phyloP scores from a whole-genome alignment of 1,140 invertebrate species.

The Trichomalopsis sarcophagae region DNA sequence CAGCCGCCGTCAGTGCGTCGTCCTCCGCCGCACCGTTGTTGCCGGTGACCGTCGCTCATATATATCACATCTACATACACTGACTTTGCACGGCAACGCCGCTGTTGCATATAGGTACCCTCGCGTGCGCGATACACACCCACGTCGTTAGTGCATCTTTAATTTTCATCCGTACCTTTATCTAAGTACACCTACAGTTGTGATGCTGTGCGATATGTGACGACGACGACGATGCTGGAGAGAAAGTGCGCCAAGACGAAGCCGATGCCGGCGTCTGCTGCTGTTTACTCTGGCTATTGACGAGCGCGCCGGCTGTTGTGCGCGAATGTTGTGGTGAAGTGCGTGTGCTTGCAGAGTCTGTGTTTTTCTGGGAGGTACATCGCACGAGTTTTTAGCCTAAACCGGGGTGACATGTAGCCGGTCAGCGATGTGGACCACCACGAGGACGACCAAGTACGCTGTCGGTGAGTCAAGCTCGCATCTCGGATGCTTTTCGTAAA shows the following conservation, averaged over 20 bases:
- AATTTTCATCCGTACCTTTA: no score
- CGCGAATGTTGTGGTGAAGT: slow-evolving; percentile 29
- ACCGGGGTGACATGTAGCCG: slow-evolving; percentile 56
- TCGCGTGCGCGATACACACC: neutral
- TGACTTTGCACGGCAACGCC: slow-evolving; percentile 2
- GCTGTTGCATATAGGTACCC: neutral
- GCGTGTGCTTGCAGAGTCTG: neutral
- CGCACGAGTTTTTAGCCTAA: neutral
- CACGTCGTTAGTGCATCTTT: neutral
- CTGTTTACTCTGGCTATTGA: neutral
- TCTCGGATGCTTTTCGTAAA: neutral
- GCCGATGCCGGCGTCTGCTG: neutral
- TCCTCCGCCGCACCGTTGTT: slow-evolving; percentile 51
- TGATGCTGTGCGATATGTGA: neutral
- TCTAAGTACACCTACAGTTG: no score
- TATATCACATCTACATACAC: neutral
- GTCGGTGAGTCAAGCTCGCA: slow-evolving; percentile 77
- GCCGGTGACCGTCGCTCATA: slow-evolving; percentile 43
- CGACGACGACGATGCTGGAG: neutral
- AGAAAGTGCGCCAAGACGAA: neutral
- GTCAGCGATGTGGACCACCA: slow-evolving; percentile 77
- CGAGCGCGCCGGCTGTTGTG: neutral
- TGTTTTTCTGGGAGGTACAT: neutral
- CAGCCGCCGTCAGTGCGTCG: slow-evolving; percentile 28
- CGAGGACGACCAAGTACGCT: slow-evolving; percentile 80